Percentiles rank a stretch among this genome's conserved stretches.
phyloP scores from a whole-genome alignment of 2,888 invertebrate genomes.

The Oxycera nigricornis region DNA sequence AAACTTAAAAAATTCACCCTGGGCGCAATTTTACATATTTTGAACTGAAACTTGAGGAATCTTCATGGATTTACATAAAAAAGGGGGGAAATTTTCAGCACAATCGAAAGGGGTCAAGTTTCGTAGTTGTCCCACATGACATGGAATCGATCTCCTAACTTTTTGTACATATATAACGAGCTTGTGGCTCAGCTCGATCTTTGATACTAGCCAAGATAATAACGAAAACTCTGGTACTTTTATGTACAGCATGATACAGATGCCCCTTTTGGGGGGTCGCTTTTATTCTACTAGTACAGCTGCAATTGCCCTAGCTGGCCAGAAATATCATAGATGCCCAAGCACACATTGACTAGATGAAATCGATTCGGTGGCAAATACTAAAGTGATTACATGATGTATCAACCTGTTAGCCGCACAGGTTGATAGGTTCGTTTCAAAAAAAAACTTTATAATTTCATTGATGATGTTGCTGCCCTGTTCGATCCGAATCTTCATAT shows the following conservation, averaged over 20 bases:
- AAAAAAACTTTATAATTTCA: slow-evolving; percentile 10
- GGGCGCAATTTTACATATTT: no score
- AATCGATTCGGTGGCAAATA: slow-evolving; percentile 32
- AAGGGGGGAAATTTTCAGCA: no score
- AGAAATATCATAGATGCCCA: neutral
- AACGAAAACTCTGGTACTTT: neutral
- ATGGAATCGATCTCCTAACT: no score
- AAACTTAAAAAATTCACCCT: no score
- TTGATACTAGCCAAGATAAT: slow-evolving; percentile 12
- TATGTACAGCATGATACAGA: slow-evolving; percentile 11
- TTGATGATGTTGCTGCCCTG: slow-evolving; percentile 20
- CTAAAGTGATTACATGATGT: slow-evolving; percentile 34
- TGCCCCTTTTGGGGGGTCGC: slow-evolving; percentile 19
- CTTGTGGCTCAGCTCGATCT: slow-evolving; percentile 1
- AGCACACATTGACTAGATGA: slow-evolving; percentile 22
- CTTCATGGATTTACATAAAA: no score
- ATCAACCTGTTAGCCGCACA: slow-evolving; percentile 15
- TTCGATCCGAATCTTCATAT: slow-evolving; percentile 1
- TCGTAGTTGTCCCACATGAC: no score
- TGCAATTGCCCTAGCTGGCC: neutral
- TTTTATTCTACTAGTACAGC: neutral
- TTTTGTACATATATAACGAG: no score
- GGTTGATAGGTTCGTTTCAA: neutral
- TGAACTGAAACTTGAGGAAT: no score
- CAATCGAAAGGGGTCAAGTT: no score